phyloP scores from a whole-genome alignment of 2,888 invertebrate species.

The Linyphia triangularis region DNA sequence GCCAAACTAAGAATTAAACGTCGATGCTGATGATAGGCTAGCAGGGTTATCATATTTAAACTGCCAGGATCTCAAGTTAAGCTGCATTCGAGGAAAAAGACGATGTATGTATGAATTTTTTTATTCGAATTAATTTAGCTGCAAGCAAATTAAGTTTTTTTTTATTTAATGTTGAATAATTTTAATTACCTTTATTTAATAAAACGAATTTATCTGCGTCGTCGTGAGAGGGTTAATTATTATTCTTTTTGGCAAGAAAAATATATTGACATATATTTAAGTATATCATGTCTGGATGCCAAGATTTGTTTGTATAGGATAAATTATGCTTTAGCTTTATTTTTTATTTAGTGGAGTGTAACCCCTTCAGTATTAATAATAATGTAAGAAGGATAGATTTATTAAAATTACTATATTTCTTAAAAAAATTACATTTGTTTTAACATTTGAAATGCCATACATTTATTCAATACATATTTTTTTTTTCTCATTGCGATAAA shows the following conservation, averaged over 20 bases:
- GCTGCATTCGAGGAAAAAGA: background rate
- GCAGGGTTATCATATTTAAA: background rate
- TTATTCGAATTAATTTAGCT: background rate
- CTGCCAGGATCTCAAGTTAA: background rate
- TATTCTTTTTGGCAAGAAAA: background rate
- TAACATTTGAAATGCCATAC: no score
- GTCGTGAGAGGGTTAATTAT: background rate
- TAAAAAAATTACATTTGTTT: no score
- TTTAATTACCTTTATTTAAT: background rate
- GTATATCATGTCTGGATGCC: background rate
- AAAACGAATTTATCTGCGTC: background rate
- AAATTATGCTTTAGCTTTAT: no score
- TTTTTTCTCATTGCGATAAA: no score
- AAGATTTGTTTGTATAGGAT: background rate
- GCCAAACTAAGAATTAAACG: constrained; percentile 47
- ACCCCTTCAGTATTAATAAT: no score
- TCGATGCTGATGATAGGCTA: constrained; percentile 31
- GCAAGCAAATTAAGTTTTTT: background rate
- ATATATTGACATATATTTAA: background rate
- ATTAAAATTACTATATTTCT: no score
- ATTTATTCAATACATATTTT: no score
- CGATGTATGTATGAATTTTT: background rate
- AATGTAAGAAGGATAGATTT: no score
- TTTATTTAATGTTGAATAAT: background rate
- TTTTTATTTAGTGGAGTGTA: no score